These are phyloP conservation scores for Enteromius treurensis DNA, from an alignment of 2,797 vertebrate genomes.

Conservation along the genomic window DNA sequence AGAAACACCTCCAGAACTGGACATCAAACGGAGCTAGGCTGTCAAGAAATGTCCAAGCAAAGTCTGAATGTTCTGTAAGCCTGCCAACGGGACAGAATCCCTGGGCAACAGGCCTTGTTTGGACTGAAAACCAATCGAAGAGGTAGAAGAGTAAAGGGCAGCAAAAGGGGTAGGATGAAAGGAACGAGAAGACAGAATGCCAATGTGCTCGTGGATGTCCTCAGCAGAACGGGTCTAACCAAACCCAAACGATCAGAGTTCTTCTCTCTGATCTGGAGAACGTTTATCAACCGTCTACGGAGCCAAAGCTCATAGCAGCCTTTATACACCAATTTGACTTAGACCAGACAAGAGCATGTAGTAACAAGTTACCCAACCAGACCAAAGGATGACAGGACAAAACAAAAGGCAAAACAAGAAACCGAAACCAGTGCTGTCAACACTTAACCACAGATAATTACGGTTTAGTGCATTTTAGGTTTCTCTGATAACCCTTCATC, in stretches of 20 bases:
- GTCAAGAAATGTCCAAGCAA: slow-evolving; percentile 36
- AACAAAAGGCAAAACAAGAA: neutral
- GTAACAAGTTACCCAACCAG: slow-evolving; percentile 28
- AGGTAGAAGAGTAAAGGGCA: slow-evolving; percentile 2
- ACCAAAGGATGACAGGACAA: slow-evolving; percentile 13
- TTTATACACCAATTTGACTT: slow-evolving; percentile 40
- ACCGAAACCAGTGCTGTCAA: slow-evolving; percentile 1
- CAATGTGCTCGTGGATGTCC: slow-evolving; percentile 37
- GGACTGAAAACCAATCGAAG: slow-evolving; percentile 31
- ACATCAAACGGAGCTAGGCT: slow-evolving; percentile 7
- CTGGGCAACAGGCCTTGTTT: slow-evolving; percentile 24
- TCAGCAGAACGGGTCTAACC: slow-evolving; percentile 30
- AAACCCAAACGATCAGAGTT: slow-evolving; percentile 47
- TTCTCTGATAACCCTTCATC: neutral
- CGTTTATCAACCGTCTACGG: slow-evolving; percentile 43
- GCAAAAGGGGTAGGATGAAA: slow-evolving; percentile 21
- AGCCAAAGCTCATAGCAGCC: slow-evolving; percentile 32
- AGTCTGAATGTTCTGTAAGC: slow-evolving; percentile 42
- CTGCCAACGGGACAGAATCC: slow-evolving; percentile 48
- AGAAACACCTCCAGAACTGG: slow-evolving; percentile 38
- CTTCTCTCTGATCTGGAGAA: slow-evolving; percentile 41
- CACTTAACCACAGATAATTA: slow-evolving; percentile 22
- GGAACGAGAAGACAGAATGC: slow-evolving; percentile 23
- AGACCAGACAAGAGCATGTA: slow-evolving; percentile 47
- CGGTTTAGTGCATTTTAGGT: neutral